Base-by-base conservation (phyloP, 2,113 vertebrate species). In the Stigmatopora nigra region DNA sequence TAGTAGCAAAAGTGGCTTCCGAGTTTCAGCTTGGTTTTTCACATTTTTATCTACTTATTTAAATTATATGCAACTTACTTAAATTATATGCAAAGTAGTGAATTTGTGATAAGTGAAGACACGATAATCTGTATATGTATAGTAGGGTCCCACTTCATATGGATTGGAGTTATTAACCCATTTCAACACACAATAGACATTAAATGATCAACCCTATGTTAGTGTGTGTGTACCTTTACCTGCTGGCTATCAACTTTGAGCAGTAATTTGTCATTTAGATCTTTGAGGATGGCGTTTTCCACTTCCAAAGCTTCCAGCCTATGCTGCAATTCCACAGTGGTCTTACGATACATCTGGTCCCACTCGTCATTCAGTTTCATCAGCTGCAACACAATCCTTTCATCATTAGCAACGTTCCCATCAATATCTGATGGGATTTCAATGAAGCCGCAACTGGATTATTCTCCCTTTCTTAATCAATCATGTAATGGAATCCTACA, bases 291-390 rank as follows among this genome's bases (percentile, higher is more conserved):
- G 0, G 59, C 56, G 76, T 82, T 87, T 69, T 93, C 89, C 62
- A 85, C 71, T 68, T 91, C 88, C 67, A 91, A 61, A 53, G 70
- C 17, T 9, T 74, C 68, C 52, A 91, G 48, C 8, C 83, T 84
- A 59, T 89, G 88, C 79, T 93, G 89, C n/a, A 93, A 78, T 41
- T 76, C 75, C 68, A 82, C n/a, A 0, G 84, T 91, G 16, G 89
- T 83, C 38, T 78, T 84, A 65, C 83, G 90, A 68, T 92, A 92
- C 65, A 92, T 89, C 58, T 89, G 89, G 73, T 92, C 92, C 92
- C 92, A 93, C 62, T 93, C 90, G 67, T 90, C 90, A 41, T 92
- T 93, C 67, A 93, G 82, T 79, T 91, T 92, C 91, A 92, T 88
- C 81, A 93, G 82, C 92, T 93, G 78, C 45, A 76, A 77, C 61